phyloP scores from a whole-genome alignment of 2,113 vertebrate species.

The human region DNA sequence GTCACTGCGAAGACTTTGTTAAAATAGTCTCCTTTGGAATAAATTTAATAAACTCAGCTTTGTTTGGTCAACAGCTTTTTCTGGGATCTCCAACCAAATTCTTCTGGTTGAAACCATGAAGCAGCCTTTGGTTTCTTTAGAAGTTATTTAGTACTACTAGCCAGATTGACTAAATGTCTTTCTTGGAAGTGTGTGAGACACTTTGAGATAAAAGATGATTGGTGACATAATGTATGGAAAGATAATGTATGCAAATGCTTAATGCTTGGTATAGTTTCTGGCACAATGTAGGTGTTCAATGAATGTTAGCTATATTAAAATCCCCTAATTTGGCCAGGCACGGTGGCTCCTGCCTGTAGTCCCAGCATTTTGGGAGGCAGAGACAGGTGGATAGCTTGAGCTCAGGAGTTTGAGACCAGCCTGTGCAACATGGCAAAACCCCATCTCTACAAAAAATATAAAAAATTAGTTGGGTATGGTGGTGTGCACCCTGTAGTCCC shows the following conservation, averaged over 20 bases:
- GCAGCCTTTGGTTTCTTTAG: conserved; percentile 9
- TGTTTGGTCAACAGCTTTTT: conserved; percentile 33
- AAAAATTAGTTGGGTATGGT: too few relatives aligned
- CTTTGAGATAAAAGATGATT: background rate
- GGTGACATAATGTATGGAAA: conserved; percentile 29
- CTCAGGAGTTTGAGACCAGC: too few relatives aligned
- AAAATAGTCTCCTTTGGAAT: background rate
- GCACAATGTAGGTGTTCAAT: background rate
- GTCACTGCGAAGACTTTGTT: background rate
- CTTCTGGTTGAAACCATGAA: background rate
- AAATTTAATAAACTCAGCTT: background rate
- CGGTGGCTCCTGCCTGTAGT: too few relatives aligned
- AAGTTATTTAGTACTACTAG: conserved; percentile 26
- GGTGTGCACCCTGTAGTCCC: too few relatives aligned
- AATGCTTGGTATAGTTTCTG: conserved; percentile 33
- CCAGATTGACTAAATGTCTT: conserved; percentile 25
- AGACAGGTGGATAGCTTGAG: too few relatives aligned
- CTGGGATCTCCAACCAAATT: background rate
- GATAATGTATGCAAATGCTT: conserved; percentile 19
- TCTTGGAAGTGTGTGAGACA: conserved; percentile 30
- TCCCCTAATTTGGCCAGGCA: too few relatives aligned
- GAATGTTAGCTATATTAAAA: background rate
- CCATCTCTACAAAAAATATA: too few relatives aligned
- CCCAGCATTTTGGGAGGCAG: too few relatives aligned
- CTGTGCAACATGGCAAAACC: too few relatives aligned